Conservation (phyloP, 2,888 invertebrate genomes). For the Gymnoscelis rufifasciata region DNA sequence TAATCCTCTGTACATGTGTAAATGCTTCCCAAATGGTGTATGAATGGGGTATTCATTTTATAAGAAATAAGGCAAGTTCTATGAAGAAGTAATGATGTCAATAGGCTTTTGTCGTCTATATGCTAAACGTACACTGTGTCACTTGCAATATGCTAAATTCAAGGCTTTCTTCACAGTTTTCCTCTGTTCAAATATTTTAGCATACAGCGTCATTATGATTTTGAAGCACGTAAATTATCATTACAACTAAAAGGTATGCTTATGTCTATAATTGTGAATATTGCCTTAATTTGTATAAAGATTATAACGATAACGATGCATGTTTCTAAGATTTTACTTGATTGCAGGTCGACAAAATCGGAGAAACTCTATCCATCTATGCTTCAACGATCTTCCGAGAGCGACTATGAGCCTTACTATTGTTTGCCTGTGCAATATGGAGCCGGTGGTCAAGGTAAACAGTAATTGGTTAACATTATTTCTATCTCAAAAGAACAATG, state of each 20-base stretch:
- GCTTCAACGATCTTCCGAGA: slow-evolving; percentile 89
- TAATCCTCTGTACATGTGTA: no score
- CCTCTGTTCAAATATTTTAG: not conserved
- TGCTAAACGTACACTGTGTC: slow-evolving; percentile 43
- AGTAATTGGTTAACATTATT: not conserved
- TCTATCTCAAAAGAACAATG: no score
- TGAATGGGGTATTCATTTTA: slow-evolving; percentile 10
- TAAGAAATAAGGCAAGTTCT: slow-evolving; percentile 18
- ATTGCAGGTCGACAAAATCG: slow-evolving; percentile 93
- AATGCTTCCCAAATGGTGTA: slow-evolving; percentile 1
- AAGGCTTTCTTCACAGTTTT: slow-evolving; percentile 28
- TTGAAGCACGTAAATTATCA: not conserved
- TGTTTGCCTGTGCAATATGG: slow-evolving; percentile 86
- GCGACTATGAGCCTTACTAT: slow-evolving; percentile 92
- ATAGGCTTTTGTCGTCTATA: slow-evolving; percentile 47
- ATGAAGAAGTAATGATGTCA: slow-evolving; percentile 25
- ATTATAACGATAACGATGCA: not conserved
- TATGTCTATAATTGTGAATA: not conserved
- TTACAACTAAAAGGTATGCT: not conserved
- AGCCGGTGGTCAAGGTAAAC: slow-evolving; percentile 82
- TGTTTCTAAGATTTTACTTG: slow-evolving; percentile 5
- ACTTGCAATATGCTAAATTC: slow-evolving; percentile 38
- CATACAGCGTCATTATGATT: not conserved
- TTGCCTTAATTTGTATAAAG: not conserved
- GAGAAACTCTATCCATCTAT: slow-evolving; percentile 96